Percentiles rank a stretch among this genome's conserved stretches.
Evolutionary conservation across 2,888 invertebrate genomes (phyloP).

Genomic region (Ochropacha duplaris): DNA sequence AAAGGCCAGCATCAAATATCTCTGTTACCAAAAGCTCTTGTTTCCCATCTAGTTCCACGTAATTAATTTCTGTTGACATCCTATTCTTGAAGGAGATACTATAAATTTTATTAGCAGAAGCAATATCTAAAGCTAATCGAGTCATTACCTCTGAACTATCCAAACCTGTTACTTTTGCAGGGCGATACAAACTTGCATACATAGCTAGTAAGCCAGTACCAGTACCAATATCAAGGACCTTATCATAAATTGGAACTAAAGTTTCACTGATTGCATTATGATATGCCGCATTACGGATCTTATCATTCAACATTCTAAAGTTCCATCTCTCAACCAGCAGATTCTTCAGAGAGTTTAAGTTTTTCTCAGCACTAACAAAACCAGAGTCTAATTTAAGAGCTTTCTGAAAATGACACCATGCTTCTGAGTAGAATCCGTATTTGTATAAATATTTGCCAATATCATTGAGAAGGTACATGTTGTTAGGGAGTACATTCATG

Average conservation of each 20-base stretch:
- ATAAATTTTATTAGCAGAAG: constrained; percentile 77
- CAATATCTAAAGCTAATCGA: constrained; percentile 76
- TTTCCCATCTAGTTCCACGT: constrained; percentile 77
- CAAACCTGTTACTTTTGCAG: constrained; percentile 84
- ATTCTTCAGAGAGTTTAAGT: constrained; percentile 86
- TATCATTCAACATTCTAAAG: constrained; percentile 92
- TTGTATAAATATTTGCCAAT: constrained; percentile 73
- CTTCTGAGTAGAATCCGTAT: constrained; percentile 80
- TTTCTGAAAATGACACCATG: constrained; percentile 81
- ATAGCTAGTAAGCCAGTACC: constrained; percentile 90
- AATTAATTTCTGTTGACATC: constrained; percentile 81
- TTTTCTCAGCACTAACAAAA: constrained; percentile 84
- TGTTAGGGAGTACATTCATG: constrained; percentile 49
- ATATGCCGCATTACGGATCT: constrained; percentile 85
- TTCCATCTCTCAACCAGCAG: constrained; percentile 90
- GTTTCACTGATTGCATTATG: constrained; percentile 83
- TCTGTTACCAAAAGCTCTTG: constrained; percentile 88
- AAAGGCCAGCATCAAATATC: constrained; percentile 90
- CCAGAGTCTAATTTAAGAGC: constrained; percentile 74
- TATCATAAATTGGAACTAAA: constrained; percentile 67
- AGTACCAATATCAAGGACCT: constrained; percentile 89
- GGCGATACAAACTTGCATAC: constrained; percentile 83
- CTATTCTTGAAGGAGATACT: constrained; percentile 74
- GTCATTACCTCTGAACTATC: constrained; percentile 86
- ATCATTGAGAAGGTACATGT: constrained; percentile 57